Evolutionary conservation across 1,140 invertebrate genomes (phyloP), one percentile per base, ranked within the genome.

Genomic region (Temnothorax nylanderi): DNA sequence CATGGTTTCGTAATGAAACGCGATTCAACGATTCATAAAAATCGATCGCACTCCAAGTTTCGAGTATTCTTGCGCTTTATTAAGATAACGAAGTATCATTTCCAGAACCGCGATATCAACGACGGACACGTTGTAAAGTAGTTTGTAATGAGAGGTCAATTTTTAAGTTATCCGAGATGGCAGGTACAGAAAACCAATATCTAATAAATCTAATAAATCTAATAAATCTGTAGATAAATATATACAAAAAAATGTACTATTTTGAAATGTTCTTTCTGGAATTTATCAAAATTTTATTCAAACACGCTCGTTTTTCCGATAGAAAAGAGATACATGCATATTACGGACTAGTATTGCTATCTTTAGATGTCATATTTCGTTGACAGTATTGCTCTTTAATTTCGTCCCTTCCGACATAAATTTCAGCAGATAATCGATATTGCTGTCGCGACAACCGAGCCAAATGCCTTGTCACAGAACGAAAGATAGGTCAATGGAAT

Each of bases 361-460:
- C 10, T 64, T 65, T 85, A 41, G 41, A 64, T 21, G 32, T 74
- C 41, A 21, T 54, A 51, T 72, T 18, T 58, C 16, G 32, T 13
- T 56, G 67, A 75, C 71, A 81, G 81, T 71, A 67, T 44, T 75
- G n/a, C 21, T 51, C 4, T 72, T 89, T 58, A 67, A 80, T 71
- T 71, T 64, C 54, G 6, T 88, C 34, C 2, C 13, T 37, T 47
- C 34, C 47, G 64, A 56, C 49, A 51, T 71, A 76, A 87, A 89
- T 87, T 44, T 85, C 21, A 84, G 41, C 58, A 67, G 77, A 86
- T 87, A 87, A 90, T 90, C 77, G 64, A 82, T 84, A 78, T 89
- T 82, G 49, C 47, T n/a, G 71, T 8, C 0, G 21, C 44, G 74
- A 90, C 75, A 84, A 87, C 32, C 56, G 71, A 47, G 18, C 62